phyloP scores from a whole-genome alignment of 2,888 invertebrate genomes.

The Autographa gamma region DNA sequence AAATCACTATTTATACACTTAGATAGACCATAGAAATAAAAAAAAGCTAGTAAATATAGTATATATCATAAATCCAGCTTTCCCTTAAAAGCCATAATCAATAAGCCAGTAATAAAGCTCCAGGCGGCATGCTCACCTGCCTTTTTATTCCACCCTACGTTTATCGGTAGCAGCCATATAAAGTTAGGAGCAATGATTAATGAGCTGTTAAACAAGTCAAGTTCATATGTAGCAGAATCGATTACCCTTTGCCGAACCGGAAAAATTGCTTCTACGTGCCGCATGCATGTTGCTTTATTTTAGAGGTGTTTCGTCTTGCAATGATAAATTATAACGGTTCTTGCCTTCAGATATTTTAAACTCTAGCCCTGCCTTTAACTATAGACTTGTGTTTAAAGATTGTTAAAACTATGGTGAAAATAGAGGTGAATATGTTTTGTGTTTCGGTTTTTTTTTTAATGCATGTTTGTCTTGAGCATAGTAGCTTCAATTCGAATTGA shows the following conservation, averaged over 20 bases:
- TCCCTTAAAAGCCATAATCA: background rate
- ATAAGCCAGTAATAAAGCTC: background rate
- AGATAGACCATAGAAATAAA: no score
- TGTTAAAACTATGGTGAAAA: no score
- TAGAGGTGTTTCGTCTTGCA: background rate
- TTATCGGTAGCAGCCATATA: slow-evolving; percentile 44
- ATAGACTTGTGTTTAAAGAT: no score
- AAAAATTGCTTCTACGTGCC: slow-evolving; percentile 59
- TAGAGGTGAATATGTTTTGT: no score
- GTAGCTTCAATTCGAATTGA: no score
- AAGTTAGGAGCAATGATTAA: slow-evolving; percentile 59
- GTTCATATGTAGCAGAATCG: slow-evolving; percentile 62
- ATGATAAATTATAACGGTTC: background rate
- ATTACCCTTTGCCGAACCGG: slow-evolving; percentile 58
- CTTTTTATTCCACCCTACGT: slow-evolving; percentile 14
- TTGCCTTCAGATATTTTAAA: no score
- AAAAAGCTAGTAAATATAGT: background rate
- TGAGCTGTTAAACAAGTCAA: slow-evolving; percentile 60
- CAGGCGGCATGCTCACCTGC: background rate
- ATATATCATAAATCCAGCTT: background rate
- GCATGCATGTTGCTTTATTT: slow-evolving; percentile 36
- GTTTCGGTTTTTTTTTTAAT: no score
- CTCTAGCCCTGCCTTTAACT: no score
- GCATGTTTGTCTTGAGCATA: no score
- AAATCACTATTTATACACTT: background rate